Conservation (phyloP, 2,797 vertebrate genomes). For the Salmo trutta region DNA sequence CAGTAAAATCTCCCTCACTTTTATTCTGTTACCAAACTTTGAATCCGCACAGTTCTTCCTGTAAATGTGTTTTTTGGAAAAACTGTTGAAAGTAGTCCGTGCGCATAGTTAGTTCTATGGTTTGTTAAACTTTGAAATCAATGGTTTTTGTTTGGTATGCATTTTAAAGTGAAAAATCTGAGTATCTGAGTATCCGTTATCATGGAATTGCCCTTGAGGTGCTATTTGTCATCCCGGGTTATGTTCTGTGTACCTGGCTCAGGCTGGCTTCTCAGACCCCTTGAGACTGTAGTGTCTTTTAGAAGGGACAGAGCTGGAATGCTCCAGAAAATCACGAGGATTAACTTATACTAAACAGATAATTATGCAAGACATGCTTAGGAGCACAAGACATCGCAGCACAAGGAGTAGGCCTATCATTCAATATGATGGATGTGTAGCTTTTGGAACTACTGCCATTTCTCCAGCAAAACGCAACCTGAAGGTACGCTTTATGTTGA, state of each 20-base stretch:
- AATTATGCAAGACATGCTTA: neutral
- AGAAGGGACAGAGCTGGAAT: neutral
- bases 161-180: no score
- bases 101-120: no score
- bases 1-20: no score
- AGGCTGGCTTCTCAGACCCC: neutral
- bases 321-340: neutral
- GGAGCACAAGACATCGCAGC: neutral
- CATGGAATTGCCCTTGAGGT: neutral
- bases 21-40: no score
- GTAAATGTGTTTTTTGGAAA: no score
- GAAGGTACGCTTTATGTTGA: neutral
- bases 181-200: no score
- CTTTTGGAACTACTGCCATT: neutral
- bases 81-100: no score
- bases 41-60: no score
- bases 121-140: no score
- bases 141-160: no score
- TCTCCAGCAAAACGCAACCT: neutral
- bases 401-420: neutral
- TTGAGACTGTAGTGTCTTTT: neutral
- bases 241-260: neutral
- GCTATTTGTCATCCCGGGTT: neutral
- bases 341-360: neutral
- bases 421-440: neutral